These are phyloP conservation scores for Drosophila phalerata DNA, from an alignment of 2,888 invertebrate species.

Conservation along the genomic window DNA sequence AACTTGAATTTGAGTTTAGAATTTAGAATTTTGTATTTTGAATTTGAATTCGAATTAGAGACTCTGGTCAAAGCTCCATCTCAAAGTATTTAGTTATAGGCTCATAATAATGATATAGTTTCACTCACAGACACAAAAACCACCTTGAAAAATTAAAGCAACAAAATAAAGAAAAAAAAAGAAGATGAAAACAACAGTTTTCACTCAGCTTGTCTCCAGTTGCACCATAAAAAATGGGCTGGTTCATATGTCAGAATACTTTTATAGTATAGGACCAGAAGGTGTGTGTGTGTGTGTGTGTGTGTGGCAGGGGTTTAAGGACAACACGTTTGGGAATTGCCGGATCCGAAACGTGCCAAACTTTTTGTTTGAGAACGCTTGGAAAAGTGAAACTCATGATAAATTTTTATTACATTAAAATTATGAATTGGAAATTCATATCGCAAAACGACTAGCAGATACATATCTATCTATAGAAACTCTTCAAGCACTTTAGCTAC, in stretches of 20 bases:
- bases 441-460: conserved; percentile 13
- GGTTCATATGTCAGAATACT: conserved; percentile 16
- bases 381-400: conserved; percentile 47
- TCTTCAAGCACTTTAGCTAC: neutral
- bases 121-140: neutral
- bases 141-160: conserved; percentile 3
- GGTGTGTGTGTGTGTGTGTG: neutral
- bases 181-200: conserved; percentile 23
- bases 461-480: conserved; percentile 1
- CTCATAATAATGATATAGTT: conserved; percentile 9
- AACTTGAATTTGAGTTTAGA: conserved; percentile 40
- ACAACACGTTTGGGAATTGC: conserved; percentile 46
- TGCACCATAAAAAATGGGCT: conserved; percentile 16
- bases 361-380: conserved; percentile 23
- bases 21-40: conserved; percentile 8
- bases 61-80: neutral
- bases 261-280: neutral
- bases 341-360: conserved; percentile 42
- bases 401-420: conserved; percentile 50
- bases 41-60: conserved; percentile 14
- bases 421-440: conserved; percentile 45
- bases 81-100: conserved; percentile 23
- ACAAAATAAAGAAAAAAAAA: conserved; percentile 1
- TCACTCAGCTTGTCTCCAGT: conserved; percentile 21
- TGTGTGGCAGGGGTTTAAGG: conserved; percentile 2